phyloP scores from a whole-genome alignment of 2,888 invertebrate species.

The Agapostemon virescens region DNA sequence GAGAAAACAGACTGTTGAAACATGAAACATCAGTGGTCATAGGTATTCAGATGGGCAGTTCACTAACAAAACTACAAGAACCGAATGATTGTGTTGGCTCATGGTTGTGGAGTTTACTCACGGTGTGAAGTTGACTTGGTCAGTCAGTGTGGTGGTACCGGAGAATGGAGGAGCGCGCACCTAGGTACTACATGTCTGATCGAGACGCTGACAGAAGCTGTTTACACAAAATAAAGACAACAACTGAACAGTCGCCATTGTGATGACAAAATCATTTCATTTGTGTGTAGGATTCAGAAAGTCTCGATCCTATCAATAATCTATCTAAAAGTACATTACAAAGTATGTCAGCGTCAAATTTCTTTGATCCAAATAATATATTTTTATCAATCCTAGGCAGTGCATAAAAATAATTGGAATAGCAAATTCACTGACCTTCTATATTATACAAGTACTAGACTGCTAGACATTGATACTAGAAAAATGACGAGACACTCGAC shows the following conservation, averaged over 20 bases:
- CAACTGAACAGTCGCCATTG: constrained; percentile 79
- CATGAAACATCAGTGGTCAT: constrained; percentile 68
- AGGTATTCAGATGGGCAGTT: constrained; percentile 71
- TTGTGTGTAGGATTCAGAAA: constrained; percentile 69
- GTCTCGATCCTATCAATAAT: constrained; percentile 67
- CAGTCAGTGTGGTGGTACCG: constrained; percentile 79
- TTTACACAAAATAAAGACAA: constrained; percentile 80
- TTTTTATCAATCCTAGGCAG: constrained; percentile 56
- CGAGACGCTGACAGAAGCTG: constrained; percentile 80
- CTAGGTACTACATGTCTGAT: constrained; percentile 80
- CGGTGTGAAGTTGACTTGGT: constrained; percentile 79
- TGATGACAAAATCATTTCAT: constrained; percentile 69
- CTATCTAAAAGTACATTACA: constrained; percentile 58
- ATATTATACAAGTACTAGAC: constrained; percentile 60
- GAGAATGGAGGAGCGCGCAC: constrained; percentile 78
- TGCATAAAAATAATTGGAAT: constrained; percentile 53
- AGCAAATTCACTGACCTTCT: constrained; percentile 50
- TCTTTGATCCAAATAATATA: constrained; percentile 53
- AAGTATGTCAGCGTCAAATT: constrained; percentile 69
- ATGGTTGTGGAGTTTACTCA: constrained; percentile 79
- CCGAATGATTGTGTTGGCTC: constrained; percentile 74
- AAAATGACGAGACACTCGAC: neutral
- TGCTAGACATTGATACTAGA: constrained; percentile 54
- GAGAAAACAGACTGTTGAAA: constrained; percentile 68
- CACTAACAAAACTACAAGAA: constrained; percentile 73